A percentile compares a stretch with the other conserved stretches of the same genome.
Evolutionary conservation across 1,140 invertebrate species (phyloP).

Genomic region (Drosophila lowei): DNA sequence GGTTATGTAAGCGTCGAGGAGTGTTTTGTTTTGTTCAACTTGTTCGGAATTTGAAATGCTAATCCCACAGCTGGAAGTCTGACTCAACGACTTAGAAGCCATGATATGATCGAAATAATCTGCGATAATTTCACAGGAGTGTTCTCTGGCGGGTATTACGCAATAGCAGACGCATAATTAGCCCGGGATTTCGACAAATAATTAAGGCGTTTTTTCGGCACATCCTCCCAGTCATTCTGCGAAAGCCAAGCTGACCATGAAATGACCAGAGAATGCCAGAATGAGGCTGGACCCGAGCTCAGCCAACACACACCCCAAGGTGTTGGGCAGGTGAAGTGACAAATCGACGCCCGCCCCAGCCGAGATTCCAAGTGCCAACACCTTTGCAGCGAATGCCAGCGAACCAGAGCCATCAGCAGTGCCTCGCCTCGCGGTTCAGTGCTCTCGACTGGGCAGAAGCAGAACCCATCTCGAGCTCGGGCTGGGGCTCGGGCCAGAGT

Average conservation of each 20-base stretch:
- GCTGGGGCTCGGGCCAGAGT: constrained; percentile 34
- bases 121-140: constrained; percentile 58
- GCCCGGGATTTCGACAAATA: constrained; percentile 41
- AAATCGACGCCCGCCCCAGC: constrained; percentile 46
- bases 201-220: constrained; percentile 33
- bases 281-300: constrained; percentile 10
- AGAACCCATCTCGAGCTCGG: constrained; percentile 1
- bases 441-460: constrained; percentile 24
- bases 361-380: constrained; percentile 50
- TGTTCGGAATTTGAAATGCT: constrained; percentile 49
- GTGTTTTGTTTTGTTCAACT: constrained; percentile 31
- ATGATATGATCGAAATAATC: constrained; percentile 16
- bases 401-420: constrained; percentile 27
- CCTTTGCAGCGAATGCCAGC: constrained; percentile 50
- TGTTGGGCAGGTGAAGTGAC: constrained; percentile 74
- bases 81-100: constrained; percentile 33
- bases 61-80: constrained; percentile 38
- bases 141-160: constrained; percentile 51
- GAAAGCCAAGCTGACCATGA: constrained; percentile 79
- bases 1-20: constrained; percentile 57
- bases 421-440: constrained; percentile 48
- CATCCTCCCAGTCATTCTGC: constrained; percentile 65
- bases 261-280: constrained; percentile 48
- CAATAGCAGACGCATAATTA: constrained; percentile 63
- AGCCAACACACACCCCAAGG: constrained; percentile 54